Evolutionary conservation across 2,797 vertebrate genomes (phyloP).

Genomic region (Pseudochaenichthys georgianus): DNA sequence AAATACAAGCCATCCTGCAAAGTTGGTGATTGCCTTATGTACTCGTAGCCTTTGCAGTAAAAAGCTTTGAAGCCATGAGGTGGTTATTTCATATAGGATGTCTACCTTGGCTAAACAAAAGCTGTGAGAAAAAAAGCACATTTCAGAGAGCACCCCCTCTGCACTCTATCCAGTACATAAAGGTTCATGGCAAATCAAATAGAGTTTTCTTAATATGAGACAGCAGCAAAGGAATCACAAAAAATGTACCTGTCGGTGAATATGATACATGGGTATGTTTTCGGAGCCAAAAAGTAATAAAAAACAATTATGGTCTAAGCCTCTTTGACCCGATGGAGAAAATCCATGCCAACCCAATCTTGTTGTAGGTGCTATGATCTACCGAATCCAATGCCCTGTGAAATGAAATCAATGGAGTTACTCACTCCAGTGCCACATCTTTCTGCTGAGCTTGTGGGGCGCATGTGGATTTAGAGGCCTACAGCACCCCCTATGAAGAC

Average conservation of each 20-base stretch:
- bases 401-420: slow-evolving; percentile 84
- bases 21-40: neutral
- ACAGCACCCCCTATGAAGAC: slow-evolving; percentile 53
- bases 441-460: slow-evolving; percentile 65
- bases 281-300: slow-evolving; percentile 82
- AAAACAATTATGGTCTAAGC: slow-evolving; percentile 81
- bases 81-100: slow-evolving; percentile 16
- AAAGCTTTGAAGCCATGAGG: slow-evolving; percentile 6
- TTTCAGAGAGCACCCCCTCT: slow-evolving; percentile 16
- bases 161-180: slow-evolving; percentile 26
- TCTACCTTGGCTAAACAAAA: slow-evolving; percentile 26
- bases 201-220: slow-evolving; percentile 51
- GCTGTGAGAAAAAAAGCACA: neutral
- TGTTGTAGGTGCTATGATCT: slow-evolving; percentile 76
- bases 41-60: neutral
- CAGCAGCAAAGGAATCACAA: slow-evolving; percentile 26
- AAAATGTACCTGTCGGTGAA: slow-evolving; percentile 49
- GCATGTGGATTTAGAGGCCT: slow-evolving; percentile 62
- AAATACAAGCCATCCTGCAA: neutral
- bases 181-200: slow-evolving; percentile 51
- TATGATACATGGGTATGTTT: slow-evolving; percentile 80
- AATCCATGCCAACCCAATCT: slow-evolving; percentile 86
- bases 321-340: slow-evolving; percentile 82
- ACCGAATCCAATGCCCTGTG: slow-evolving; percentile 73
- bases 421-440: slow-evolving; percentile 75